Conservation (phyloP, 2,888 invertebrate genomes). For the Aethes cnicana region DNA sequence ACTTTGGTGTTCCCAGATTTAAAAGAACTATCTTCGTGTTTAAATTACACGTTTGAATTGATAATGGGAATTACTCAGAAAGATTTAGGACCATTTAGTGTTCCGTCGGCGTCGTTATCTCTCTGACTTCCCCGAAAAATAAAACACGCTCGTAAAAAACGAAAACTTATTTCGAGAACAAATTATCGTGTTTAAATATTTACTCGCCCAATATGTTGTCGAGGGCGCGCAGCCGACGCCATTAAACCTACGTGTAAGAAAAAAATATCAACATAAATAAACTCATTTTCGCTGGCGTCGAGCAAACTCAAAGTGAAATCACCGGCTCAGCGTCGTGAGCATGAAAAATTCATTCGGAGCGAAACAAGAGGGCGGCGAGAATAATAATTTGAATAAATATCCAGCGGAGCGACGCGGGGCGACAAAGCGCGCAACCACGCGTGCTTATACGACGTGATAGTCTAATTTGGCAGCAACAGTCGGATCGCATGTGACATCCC, state of each 20-base stretch:
- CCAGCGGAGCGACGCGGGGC: constrained; percentile 61
- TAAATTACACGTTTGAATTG: constrained; percentile 29
- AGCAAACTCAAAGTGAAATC: constrained; percentile 79
- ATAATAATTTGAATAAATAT: constrained; percentile 82
- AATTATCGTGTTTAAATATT: constrained; percentile 59
- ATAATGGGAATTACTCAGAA: constrained; percentile 28
- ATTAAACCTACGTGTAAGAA: constrained; percentile 55
- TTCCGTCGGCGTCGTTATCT: constrained; percentile 30
- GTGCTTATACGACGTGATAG: constrained; percentile 73
- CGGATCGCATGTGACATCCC: constrained; percentile 60
- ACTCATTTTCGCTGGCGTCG: constrained; percentile 66
- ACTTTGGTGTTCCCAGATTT: constrained; percentile 35
- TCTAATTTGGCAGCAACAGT: constrained; percentile 70
- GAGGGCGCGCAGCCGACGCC: constrained; percentile 47
- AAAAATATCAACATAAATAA: constrained; percentile 68
- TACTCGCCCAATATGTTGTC: constrained; percentile 50
- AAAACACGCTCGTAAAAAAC: constrained; percentile 33
- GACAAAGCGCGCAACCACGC: constrained; percentile 75
- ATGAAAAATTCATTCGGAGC: constrained; percentile 80
- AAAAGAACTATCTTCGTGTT: constrained; percentile 27
- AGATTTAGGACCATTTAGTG: constrained; percentile 29
- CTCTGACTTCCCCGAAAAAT: constrained; percentile 28
- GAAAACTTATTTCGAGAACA: constrained; percentile 47
- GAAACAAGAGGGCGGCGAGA: constrained; percentile 75
- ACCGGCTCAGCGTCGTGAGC: constrained; percentile 72